These are phyloP conservation scores for Biston betularia DNA, from an alignment of 2,888 invertebrate genomes.

Conservation along the genomic window DNA sequence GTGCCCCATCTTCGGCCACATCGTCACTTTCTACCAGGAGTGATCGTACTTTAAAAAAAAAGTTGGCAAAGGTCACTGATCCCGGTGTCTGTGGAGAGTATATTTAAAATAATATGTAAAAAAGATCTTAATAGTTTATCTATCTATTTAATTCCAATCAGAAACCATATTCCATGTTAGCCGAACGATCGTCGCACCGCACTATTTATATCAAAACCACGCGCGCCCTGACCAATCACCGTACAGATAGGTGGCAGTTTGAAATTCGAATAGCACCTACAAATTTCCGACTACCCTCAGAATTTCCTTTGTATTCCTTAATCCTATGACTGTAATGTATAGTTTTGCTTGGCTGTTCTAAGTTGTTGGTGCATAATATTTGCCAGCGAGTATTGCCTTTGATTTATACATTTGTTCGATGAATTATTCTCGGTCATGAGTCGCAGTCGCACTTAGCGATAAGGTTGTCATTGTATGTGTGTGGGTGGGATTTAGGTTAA, in stretches of 20 bases:
- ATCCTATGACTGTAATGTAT: conserved; percentile 37
- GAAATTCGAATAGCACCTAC: conserved; percentile 76
- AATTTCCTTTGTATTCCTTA: conserved; percentile 37
- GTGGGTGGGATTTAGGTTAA: conserved; percentile 35
- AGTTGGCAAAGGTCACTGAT: no score
- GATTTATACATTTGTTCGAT: conserved; percentile 84
- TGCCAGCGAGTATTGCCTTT: conserved; percentile 70
- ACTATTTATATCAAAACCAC: conserved; percentile 82
- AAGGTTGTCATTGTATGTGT: conserved; percentile 53
- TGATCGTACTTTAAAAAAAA: no score
- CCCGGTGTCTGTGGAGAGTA: no score
- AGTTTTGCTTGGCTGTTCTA: conserved; percentile 36
- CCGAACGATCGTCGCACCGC: conserved; percentile 70
- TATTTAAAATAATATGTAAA: no score
- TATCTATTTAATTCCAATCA: conserved; percentile 54
- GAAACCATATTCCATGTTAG: conserved; percentile 67
- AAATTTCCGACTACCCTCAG: conserved; percentile 55
- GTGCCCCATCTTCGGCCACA: no score
- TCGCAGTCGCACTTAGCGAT: conserved; percentile 71
- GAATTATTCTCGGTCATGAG: conserved; percentile 76
- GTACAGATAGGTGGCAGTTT: conserved; percentile 79
- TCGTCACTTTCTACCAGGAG: no score
- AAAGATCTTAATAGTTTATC: conserved; percentile 12
- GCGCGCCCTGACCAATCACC: conserved; percentile 82
- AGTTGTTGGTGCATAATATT: conserved; percentile 22